Base-by-base conservation (phyloP, 2,888 invertebrate species). In the Ethmia dodecea region DNA sequence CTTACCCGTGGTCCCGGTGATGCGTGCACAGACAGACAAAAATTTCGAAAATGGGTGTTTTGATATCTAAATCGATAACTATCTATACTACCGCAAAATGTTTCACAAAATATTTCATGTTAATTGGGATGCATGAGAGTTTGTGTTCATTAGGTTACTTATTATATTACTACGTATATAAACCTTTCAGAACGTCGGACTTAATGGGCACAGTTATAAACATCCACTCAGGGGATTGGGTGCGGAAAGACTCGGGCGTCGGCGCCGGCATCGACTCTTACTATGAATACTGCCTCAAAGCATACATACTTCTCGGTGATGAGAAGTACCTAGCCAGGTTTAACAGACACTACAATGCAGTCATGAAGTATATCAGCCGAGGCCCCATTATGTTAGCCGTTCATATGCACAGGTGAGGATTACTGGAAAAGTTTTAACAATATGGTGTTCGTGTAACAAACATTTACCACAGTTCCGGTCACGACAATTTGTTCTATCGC, bases 231-330 rank as follows among this genome's bases (percentile, higher is more conserved):
- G 99, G 99, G 0, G 97, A 98, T 75, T 99, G 99, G 99, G 93
- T 98, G 3, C 89, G 99, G 28, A 90, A 97, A 59, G 98, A 99
- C 73, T 95, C 97, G 1, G 98, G 99, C 1, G 96, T 99, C 5
- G 99, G 99, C n/a, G 99, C 99, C 9, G 99, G 99, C 14, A 98
- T 99, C 52, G 99, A 99, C 79, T 98, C 98, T 0, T 99, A 99
- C 76, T 99, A 99, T 66, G 99, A 99, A 76, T 99, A 99, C 76
- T 94, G 97, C 46, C 89, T 99, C 16, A 99, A 99, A 76, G 97
- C 98, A 0, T 99, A 99, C 75, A 96, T 99, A 47, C 87, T 99
- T 35, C 89, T 99, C 3, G 94, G 95, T 0, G 98, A 99, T 67
- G 95, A 96, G 59, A 94, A 94, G 48, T 99, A 98, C 74, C 86